Conservation (phyloP, 2,888 invertebrate species). For the Pterostichus niger region DNA sequence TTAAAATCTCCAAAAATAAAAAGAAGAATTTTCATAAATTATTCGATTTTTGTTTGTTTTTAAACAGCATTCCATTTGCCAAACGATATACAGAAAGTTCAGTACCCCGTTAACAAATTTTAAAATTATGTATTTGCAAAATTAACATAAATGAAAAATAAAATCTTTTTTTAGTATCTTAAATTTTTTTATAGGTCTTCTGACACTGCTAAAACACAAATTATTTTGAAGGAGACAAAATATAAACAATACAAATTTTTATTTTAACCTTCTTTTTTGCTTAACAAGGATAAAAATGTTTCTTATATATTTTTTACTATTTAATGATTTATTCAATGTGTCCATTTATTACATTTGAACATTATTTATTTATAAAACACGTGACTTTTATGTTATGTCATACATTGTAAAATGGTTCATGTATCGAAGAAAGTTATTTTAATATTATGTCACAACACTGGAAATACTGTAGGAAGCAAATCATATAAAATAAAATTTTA, state of each 20-base stretch:
- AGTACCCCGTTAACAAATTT: conserved; percentile 1
- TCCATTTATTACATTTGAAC: not conserved
- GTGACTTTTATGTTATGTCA: not conserved
- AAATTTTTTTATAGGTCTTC: not conserved
- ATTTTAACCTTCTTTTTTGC: too few species aligned
- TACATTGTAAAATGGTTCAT: conserved; percentile 5
- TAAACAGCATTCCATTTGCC: conserved; percentile 29
- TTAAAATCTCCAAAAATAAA: conserved; percentile 6
- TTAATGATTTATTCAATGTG: too few species aligned
- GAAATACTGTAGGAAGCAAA: conserved; percentile 7
- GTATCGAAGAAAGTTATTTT: not conserved
- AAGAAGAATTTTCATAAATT: not conserved
- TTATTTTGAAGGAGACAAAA: too few species aligned
- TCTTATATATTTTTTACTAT: too few species aligned
- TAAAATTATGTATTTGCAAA: conserved; percentile 10
- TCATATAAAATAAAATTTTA: conserved; percentile 19
- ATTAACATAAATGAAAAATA: too few species aligned
- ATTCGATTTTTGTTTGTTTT: conserved; percentile 1
- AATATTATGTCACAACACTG: conserved; percentile 3
- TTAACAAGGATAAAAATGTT: too few species aligned
- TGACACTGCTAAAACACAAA: too few species aligned
- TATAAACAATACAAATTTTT: too few species aligned
- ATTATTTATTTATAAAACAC: conserved; percentile 11
- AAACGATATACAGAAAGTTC: conserved; percentile 18
- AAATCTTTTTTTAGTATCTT: not conserved